Evolutionary conservation across 92 coral and sea anemone species (phyloP), one percentile per base, ranked within the genome.

Genomic region (Epizoanthus scotinus): DNA sequence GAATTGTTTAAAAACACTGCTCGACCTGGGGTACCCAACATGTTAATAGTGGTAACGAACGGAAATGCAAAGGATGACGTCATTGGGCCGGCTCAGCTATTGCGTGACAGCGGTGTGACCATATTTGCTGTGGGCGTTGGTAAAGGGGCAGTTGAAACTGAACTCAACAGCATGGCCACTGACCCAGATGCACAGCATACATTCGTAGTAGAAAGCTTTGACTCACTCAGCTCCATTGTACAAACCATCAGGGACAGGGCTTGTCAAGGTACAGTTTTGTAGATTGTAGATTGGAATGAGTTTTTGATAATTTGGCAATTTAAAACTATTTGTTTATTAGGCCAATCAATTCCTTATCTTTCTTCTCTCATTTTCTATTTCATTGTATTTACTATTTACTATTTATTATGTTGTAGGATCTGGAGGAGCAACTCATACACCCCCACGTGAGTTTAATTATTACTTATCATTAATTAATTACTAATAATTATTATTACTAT

Each of bases 11-110:
- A 81, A 10, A 73, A 54, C 27, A 61, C 68, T 7, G 85, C 83
- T 2, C 91, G 94, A 0, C 20, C 56, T 24, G 66, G 69, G 6
- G 56, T 88, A 6, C 94, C 94, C 26, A 86, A 84, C 31, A 86
- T 87, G 22, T 49, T 94, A 1, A 31, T 94, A 38, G 93, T 94
- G 8, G 34, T 94, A 72, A 88, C 94, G 0, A 97, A 94, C 62
- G 97, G 97, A 0, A 36, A 24, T 28, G 84, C 94, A 1, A 42
- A 57, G 8, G 97, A 90, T 70, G 78, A 73, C 58, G 92, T 84
- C 5, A 19, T n/a, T 40, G 83, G 7, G 0, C 94, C 94, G 44
- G 94, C 94, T 2, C 78, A 78, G 57, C 60, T 62, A 44, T 82
- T 91, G n/a, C 88, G 91, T 22, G 91, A 86, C 55, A 77, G 62